Evolutionary conservation across 2,113 vertebrate genomes (phyloP).

Genomic region (Poecilia latipinna): DNA sequence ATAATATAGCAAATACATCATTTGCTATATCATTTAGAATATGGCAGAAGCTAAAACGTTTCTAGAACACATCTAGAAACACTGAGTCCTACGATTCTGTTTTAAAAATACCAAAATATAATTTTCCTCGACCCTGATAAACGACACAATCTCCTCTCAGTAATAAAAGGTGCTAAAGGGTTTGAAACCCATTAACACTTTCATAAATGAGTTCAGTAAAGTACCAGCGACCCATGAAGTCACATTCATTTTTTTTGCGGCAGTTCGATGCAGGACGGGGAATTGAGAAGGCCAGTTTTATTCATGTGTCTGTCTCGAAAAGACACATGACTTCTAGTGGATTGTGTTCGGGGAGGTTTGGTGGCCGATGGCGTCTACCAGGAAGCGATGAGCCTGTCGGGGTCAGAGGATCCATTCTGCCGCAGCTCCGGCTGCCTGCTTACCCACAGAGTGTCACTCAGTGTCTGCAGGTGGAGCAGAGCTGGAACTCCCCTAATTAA

Average conservation of each 20-base stretch:
- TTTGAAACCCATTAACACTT: neutral
- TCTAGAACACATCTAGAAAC: neutral
- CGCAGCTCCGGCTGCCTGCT: neutral
- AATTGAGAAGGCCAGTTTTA: neutral
- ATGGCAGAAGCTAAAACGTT: neutral
- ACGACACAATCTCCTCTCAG: neutral
- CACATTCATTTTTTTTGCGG: neutral
- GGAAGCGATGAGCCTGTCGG: neutral
- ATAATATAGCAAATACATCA: too few relatives aligned
- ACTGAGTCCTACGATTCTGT: neutral
- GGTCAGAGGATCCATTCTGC: constrained; percentile 1
- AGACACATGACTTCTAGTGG: neutral
- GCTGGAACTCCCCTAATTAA: neutral
- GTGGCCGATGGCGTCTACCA: neutral
- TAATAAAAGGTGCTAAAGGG: neutral
- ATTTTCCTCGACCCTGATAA: neutral
- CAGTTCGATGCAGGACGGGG: neutral
- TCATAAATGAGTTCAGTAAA: neutral
- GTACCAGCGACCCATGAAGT: neutral
- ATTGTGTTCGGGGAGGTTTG: neutral
- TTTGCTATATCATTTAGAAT: neutral
- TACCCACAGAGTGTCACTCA: neutral
- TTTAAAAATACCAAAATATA: neutral
- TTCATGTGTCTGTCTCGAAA: neutral
- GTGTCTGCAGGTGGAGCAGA: neutral